These are phyloP conservation scores for Turritopsis rubra DNA, from an alignment of 30 jellyfish, hydroid and myxozoan genomes.

Conservation along the genomic window DNA sequence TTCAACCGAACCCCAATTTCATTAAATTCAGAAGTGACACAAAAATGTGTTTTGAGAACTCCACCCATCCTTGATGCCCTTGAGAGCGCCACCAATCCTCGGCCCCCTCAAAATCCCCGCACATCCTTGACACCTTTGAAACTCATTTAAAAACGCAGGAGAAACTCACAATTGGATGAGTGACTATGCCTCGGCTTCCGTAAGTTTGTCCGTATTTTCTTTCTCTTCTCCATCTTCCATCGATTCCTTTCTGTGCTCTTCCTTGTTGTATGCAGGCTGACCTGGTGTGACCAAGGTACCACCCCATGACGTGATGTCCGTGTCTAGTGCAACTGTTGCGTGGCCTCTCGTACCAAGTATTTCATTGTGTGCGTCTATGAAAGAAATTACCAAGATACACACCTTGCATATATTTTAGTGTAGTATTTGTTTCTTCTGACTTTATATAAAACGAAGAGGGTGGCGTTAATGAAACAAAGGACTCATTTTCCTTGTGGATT, in stretches of 20 bases:
- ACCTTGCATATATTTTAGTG: too few species aligned
- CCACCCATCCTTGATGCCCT: too few species aligned
- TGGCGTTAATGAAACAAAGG: too few species aligned
- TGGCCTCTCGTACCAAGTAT: constrained; percentile 54
- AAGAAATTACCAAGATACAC: not conserved
- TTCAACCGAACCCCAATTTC: too few species aligned
- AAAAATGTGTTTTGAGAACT: too few species aligned
- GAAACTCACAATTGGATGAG: not conserved
- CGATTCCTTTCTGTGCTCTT: constrained; percentile 60
- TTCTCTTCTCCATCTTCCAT: constrained; percentile 34
- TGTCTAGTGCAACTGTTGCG: constrained; percentile 42
- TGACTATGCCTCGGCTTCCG: not conserved
- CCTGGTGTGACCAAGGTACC: constrained; percentile 94
- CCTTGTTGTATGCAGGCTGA: constrained; percentile 70
- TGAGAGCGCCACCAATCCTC: too few species aligned
- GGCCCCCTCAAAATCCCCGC: too few species aligned
- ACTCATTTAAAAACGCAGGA: not conserved
- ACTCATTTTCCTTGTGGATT: too few species aligned
- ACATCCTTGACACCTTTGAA: not conserved
- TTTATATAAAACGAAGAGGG: too few species aligned
- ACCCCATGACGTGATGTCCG: constrained; percentile 92
- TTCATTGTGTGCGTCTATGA: constrained; percentile 60
- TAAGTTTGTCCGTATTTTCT: not conserved
- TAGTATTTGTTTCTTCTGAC: too few species aligned
- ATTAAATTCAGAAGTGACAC: too few species aligned